Evolutionary conservation across 2,797 vertebrate species (phyloP), one percentile per base, ranked within the genome.

Genomic region (Argya squamiceps): DNA sequence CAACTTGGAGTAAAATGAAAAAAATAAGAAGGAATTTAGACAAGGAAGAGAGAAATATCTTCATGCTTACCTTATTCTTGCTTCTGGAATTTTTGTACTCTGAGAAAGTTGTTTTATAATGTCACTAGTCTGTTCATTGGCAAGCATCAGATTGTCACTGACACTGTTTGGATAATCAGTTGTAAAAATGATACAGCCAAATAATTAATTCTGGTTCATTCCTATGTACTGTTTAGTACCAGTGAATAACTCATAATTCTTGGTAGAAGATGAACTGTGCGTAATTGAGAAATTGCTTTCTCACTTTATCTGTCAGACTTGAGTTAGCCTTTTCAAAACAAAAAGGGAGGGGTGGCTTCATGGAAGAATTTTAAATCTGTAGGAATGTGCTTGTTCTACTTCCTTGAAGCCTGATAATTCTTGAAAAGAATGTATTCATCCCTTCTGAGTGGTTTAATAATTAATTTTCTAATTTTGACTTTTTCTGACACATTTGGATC

Each of bases 21-120:
- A 70, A 91, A 95, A 46, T 52, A 70, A 97, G 92, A 94, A 96
- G 80, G 94, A 97, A 88, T 90, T 96, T 94, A 94, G 96, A 92
- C 92, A 87, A 97, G 97, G 94, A 97, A 96, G 96, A 97, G 94
- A 92, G 88, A 97, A 97, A 96, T 96, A 90, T 95, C 91, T 90
- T 91, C 23, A 43, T 97, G 96, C 91, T 92, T 88, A 76, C 43
- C 53, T 86, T 94, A 77, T 77, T 96, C 46, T 77, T 88, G 34
- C 63, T 89, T 49, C 65, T 44, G 43, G 32, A 56, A 88, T 89
- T 92, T 89, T 84, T 88, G 41, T 68, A 16, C 67, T 80, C 63
- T 36, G 50, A 88, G 59, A 91, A 94, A 84, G 60, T 71, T 34
- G 47, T 89, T 97, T 96, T 93, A 96, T 95, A 85, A 77, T 88